Conservation (phyloP, 1,140 invertebrate genomes). For the Spodoptera litura region DNA sequence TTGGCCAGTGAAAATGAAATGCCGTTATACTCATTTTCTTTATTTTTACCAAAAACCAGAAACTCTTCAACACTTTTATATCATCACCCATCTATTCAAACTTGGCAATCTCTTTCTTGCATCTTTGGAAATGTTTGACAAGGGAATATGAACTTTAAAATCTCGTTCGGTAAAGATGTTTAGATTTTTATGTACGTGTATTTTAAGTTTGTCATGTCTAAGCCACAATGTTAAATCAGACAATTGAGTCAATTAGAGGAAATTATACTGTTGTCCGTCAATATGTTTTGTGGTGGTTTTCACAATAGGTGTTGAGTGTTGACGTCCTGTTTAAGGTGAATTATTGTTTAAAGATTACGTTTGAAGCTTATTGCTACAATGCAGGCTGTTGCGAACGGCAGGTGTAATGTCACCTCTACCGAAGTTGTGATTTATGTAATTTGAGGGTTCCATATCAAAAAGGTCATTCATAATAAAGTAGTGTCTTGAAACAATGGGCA, state of each 20-base stretch:
- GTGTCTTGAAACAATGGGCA: too few relatives aligned
- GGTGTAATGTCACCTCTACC: neutral
- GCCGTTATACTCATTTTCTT: slow-evolving; percentile 29
- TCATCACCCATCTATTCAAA: slow-evolving; percentile 21
- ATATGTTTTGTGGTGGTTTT: slow-evolving; percentile 31
- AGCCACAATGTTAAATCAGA: slow-evolving; percentile 4
- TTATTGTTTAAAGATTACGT: slow-evolving; percentile 10
- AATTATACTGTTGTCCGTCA: slow-evolving; percentile 35
- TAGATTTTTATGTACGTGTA: too few relatives aligned
- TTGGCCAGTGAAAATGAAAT: slow-evolving; percentile 27
- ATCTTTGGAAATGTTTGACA: neutral
- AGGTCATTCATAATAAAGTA: too few relatives aligned
- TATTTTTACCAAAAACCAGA: slow-evolving; percentile 32
- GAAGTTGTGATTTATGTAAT: neutral
- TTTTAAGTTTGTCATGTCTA: neutral
- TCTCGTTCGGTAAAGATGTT: neutral
- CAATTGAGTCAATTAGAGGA: slow-evolving; percentile 50
- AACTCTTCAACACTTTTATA: neutral
- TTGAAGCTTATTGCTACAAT: neutral
- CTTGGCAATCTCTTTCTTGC: neutral
- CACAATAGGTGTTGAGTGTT: slow-evolving; percentile 33
- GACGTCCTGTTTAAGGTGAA: slow-evolving; percentile 12
- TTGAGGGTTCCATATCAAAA: neutral
- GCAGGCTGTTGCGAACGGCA: neutral
- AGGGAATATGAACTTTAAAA: neutral